Percentiles rank a stretch among this genome's conserved stretches.
Evolutionary conservation across 1,140 invertebrate genomes (phyloP).

Genomic region (Drosophila sucinea): DNA sequence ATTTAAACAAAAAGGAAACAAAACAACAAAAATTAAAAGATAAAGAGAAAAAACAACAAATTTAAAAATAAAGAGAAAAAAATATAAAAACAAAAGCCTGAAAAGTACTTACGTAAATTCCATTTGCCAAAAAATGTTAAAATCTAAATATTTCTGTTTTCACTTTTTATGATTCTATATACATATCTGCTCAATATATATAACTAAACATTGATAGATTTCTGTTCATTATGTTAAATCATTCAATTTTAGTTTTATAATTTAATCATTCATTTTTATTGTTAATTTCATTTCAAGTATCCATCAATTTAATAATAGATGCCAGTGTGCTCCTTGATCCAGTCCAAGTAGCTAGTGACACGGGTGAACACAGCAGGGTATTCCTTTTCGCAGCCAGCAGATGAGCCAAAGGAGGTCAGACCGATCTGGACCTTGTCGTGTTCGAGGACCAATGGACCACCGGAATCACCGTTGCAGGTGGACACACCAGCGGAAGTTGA

Average conservation of each 20-base stretch:
- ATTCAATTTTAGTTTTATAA: not conserved
- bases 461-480: constrained; percentile 83
- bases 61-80: not conserved
- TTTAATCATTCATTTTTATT: not conserved
- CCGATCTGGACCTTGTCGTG: constrained; percentile 79
- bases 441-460: constrained; percentile 83
- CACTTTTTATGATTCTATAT: not conserved
- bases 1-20: constrained; percentile 38
- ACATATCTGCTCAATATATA: not conserved
- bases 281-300: not conserved
- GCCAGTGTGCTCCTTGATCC: constrained; percentile 83
- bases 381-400: constrained; percentile 84
- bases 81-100: not conserved
- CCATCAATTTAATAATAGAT: constrained; percentile 45
- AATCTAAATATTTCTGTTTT: too few relatives aligned
- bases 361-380: constrained; percentile 84
- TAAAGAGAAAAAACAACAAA: constrained; percentile 19
- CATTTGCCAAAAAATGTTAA: not conserved
- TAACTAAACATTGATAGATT: too few relatives aligned
- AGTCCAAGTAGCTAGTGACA: constrained; percentile 84
- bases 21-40: constrained; percentile 23
- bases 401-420: constrained; percentile 84
- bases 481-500: constrained; percentile 56
- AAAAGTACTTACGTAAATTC: not conserved
- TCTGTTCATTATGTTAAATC: not conserved